Evolutionary conservation across 2,888 invertebrate genomes (phyloP).

Genomic region (Pheosia tremula): DNA sequence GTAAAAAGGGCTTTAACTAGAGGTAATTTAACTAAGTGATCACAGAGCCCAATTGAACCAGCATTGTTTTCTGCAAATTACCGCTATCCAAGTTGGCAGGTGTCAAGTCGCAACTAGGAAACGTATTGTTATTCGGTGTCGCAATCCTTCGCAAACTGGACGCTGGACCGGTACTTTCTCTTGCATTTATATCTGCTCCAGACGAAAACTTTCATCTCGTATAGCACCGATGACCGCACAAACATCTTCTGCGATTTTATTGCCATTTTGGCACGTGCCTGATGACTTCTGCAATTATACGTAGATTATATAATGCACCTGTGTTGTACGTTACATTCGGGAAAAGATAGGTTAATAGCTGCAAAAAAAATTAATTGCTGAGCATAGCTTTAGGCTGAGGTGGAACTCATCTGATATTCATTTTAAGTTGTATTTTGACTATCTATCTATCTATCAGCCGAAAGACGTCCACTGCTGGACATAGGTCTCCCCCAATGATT

Average conservation of each 20-base stretch:
- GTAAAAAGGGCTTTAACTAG: too few species aligned
- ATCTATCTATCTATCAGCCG: too few species aligned
- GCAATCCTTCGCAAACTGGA: slow-evolving; percentile 43
- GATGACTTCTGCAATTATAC: slow-evolving; percentile 22
- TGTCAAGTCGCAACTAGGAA: slow-evolving; percentile 45
- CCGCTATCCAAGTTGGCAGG: slow-evolving; percentile 47
- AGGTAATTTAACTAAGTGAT: slow-evolving; percentile 4
- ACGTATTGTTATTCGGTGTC: slow-evolving; percentile 44
- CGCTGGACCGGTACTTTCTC: slow-evolving; percentile 46
- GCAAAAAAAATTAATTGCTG: background rate
- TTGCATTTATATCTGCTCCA: slow-evolving; percentile 37
- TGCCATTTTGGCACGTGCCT: slow-evolving; percentile 18
- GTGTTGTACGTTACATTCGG: slow-evolving; percentile 13
- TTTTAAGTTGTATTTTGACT: too few species aligned
- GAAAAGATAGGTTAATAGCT: slow-evolving; percentile 11
- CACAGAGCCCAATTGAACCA: slow-evolving; percentile 5
- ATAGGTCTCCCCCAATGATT: too few species aligned
- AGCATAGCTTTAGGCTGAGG: background rate
- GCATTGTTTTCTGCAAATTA: slow-evolving; percentile 34
- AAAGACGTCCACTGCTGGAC: too few species aligned
- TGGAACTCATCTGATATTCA: background rate
- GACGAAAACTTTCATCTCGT: slow-evolving; percentile 41
- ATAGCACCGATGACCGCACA: slow-evolving; percentile 23
- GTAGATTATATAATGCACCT: slow-evolving; percentile 16
- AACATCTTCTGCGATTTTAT: slow-evolving; percentile 18